Evolutionary conservation across 2,888 invertebrate genomes (phyloP), one percentile per base, ranked within the genome.

Genomic region (Cataglyphis cursor): DNA sequence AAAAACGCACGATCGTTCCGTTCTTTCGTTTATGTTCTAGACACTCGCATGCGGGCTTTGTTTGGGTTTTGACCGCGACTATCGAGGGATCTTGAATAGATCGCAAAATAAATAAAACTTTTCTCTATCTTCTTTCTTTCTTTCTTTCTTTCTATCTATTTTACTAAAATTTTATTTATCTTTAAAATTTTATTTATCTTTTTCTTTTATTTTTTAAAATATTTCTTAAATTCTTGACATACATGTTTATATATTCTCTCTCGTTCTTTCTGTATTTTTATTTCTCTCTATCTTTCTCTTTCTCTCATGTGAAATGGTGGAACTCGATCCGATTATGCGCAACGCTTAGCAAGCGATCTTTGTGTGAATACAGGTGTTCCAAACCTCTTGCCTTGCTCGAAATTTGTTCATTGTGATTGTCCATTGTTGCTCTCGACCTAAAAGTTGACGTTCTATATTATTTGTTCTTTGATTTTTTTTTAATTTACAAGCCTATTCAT

Each of bases 1-100:
- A 70, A 85, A 81, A 82, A 81, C 68, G n/a, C 48, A 68, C 44
- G 61, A 48, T 31, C 61, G 51, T 66, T 62, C 18, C 41, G 41
- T 35, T 51, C 57, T 72, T 80, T 59, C 41, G 38, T 72, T 28
- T 62, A 38, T 62, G 9, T 38, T 81, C 41, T 41, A 62, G 81
- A n/a, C 51, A 15, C 51, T 72, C 28, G n/a, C 73, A 35, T 18
- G 57, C 41, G 41, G 57, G 75, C 81, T 81, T 76, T 78, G 81
- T 81, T 78, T 24, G 35, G 51, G 48, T 28, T n/a, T 21, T 35
- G 38, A 48, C 35, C 76, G 38, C 28, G 31, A 76, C 28, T 57
- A 62, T 31, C 18, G 12, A 38, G 38, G 4, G 18, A 64, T 10
- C 12, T 51, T 75, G 8, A 51, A 10, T 9, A 38, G 1, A 24